Percentiles rank a stretch among this genome's conserved stretches.
Conservation (phyloP, 2,888 invertebrate species). For the Hypomecis atomaria region DNA sequence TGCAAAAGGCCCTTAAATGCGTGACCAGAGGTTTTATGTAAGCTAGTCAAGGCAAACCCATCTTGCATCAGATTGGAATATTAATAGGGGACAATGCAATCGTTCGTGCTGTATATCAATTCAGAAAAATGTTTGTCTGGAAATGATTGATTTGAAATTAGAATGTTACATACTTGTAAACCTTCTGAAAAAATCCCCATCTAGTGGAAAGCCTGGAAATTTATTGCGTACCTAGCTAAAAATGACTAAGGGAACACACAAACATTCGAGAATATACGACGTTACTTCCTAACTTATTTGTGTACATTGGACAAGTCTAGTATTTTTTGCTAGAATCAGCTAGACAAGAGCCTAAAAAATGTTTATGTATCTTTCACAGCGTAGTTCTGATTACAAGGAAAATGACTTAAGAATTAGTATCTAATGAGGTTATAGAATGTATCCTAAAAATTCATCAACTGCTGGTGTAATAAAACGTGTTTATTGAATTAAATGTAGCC, state of each 20-base stretch:
- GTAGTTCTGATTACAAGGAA: not conserved
- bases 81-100: constrained; percentile 34
- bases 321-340: no score
- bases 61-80: constrained; percentile 52
- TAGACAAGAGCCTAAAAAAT: no score
- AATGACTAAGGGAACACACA: no score
- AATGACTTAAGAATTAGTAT: not conserved
- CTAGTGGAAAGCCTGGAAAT: no score
- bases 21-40: constrained; percentile 46
- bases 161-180: no score
- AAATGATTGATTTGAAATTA: not conserved
- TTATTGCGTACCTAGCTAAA: no score
- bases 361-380: no score
- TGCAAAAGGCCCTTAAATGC: constrained; percentile 42
- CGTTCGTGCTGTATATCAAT: not conserved
- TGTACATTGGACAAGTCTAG: no score
- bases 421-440: not conserved
- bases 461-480: constrained; percentile 42
- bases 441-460: constrained; percentile 3
- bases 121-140: not conserved
- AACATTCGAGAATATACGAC: no score
- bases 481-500: constrained; percentile 39
- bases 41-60: constrained; percentile 49
- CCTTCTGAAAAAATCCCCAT: no score
- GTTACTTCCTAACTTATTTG: no score